Evolutionary conservation across 2,797 vertebrate genomes (phyloP), one percentile per base, ranked within the genome.

Genomic region (Cottoperca gobio): DNA sequence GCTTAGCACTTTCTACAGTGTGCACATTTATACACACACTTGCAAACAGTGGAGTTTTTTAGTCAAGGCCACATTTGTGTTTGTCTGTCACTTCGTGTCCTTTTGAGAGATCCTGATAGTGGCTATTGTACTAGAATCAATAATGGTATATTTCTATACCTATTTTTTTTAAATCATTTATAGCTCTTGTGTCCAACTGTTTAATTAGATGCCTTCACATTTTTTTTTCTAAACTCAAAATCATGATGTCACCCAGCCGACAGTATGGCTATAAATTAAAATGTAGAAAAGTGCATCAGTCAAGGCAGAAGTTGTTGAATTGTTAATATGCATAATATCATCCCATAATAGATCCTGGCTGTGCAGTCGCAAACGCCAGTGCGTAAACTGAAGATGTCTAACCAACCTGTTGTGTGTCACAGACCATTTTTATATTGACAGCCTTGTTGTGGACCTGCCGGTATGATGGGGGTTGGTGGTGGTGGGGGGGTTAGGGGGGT

Each of bases 231-330:
- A n/a, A 58, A n/a, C 11, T 57, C 42, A 37, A 37, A 57, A 14
- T 60, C 11, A 40, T 26, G 14, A 37, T 59, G 11, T 52, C 23
- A 52, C 45, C 23, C 12, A 61, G n/a, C 40, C 31, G 35, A 39
- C 60, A 37, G 5, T 5, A 28, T 12, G 21, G 14, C n/a, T n/a
- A n/a, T n/a, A 64, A 48, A 64, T 39, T 8, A 37, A 50, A n/a
- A 53, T 42, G 1, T 8, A 24, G 21, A 17, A 60, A 49, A 61
- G 21, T 28, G 53, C 24, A 50, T 67, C 57, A 71, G 14, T 52
- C 55, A 23, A 39, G 7, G 40, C 24, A 43, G 33, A 9, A 45
- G 6, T 45, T 81, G 21, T 53, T 76, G 2, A 72, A 58, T 62
- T 46, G 67, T 77, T 59, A 10, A 72, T 58, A 2, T 59, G 26